Evolutionary conservation across 2,888 invertebrate genomes (phyloP).

Genomic region (Ectemnius continuus): DNA sequence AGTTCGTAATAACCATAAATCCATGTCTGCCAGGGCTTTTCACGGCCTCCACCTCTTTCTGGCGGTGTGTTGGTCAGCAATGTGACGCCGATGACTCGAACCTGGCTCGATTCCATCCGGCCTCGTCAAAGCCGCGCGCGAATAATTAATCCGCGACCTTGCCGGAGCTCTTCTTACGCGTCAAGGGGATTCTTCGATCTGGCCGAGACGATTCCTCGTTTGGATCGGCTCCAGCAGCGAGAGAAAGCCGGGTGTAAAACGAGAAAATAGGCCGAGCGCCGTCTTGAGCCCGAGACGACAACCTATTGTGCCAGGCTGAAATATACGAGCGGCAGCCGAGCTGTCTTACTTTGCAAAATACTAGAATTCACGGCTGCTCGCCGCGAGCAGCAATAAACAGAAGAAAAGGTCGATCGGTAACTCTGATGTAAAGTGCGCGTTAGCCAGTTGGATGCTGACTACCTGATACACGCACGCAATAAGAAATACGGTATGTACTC

Average conservation of each 20-base stretch:
- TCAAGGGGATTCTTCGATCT: slow-evolving; percentile 31
- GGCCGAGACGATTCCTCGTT: slow-evolving; percentile 22
- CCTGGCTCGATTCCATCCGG: slow-evolving; percentile 41
- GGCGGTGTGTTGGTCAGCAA: slow-evolving; percentile 10
- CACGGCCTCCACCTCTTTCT: slow-evolving; percentile 17
- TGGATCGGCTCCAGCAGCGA: slow-evolving; percentile 25
- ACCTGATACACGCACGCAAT: too few relatives aligned
- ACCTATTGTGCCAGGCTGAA: not conserved
- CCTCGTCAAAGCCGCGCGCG: slow-evolving; percentile 35
- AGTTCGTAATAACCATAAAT: slow-evolving; percentile 49
- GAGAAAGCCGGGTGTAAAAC: slow-evolving; percentile 2
- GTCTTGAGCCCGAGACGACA: too few relatives aligned
- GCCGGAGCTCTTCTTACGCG: slow-evolving; percentile 14
- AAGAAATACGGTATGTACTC: too few relatives aligned
- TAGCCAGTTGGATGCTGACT: too few relatives aligned
- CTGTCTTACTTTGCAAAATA: not conserved
- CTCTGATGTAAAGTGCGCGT: too few relatives aligned
- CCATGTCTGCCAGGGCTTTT: slow-evolving; percentile 24
- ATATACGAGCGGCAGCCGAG: not conserved
- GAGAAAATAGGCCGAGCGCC: not conserved
- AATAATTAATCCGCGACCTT: slow-evolving; percentile 56
- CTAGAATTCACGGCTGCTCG: too few relatives aligned
- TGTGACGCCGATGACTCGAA: slow-evolving; percentile 10
- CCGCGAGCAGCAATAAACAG: too few relatives aligned
- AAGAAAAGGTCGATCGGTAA: too few relatives aligned